Evolutionary conservation across 2,113 vertebrate genomes (phyloP), one percentile per base, ranked within the genome.

Genomic region (Saimiri boliviensis): DNA sequence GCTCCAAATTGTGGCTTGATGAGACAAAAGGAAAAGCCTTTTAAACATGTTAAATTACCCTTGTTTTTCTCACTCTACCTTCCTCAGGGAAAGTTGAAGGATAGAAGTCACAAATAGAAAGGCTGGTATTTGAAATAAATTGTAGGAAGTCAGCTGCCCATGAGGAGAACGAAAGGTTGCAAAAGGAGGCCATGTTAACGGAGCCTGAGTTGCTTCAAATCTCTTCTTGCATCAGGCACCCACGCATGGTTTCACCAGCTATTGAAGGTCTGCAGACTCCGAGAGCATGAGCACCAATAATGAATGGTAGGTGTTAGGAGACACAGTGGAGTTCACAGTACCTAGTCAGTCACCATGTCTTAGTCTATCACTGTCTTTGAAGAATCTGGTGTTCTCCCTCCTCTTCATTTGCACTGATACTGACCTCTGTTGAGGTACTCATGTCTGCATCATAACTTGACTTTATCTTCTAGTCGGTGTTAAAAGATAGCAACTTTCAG

Each of bases 161-260:
- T 16, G 56, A 56, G n/a, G 40, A 89, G 73, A 25, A 2, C 42
- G 71, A n/a, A 35, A 60, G 21, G 2, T 21, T 37, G 10, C 13
- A 14, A 8, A 54, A 27, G 60, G 14, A 89, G 16, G 2, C 2
- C 7, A 3, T 35, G 32, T 27, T 82, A 14, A 56, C 25, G 12
- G 11, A 81, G 30, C 13, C n/a, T 14, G 60, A 70, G 11, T 1
- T 42, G 11, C 30, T 77, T 87, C 86, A 9, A 16, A 20, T 86
- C 8, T 45, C 20, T 91, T 19, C 0, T 0, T 32, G 23, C 37
- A 21, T 12, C 71, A n/a, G 47, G 32, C 47, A 10, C 8, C n/a
- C 19, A 12, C 11, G 10, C 6, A 0, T 27, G 5, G 3, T 19
- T 49, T 86, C 32, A 3, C 0, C 8, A 2, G 30, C 45, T 9